Evolutionary conservation across 2,797 vertebrate genomes (phyloP).

Genomic region (Thripadectes ignobilis): DNA sequence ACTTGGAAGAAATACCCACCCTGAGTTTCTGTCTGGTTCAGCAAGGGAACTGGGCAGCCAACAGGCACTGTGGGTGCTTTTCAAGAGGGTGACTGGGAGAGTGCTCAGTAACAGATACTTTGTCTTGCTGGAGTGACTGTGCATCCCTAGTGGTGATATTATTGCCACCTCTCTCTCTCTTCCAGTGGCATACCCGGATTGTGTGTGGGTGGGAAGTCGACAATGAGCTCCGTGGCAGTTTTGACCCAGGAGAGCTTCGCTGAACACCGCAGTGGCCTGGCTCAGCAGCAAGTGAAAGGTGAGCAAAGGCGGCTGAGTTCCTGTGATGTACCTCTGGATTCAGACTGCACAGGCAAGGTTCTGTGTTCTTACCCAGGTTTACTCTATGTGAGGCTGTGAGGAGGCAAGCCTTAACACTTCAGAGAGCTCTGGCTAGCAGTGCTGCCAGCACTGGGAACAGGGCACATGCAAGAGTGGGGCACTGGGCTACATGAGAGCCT

Average conservation of each 20-base stretch:
- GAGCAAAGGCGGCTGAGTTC: neutral
- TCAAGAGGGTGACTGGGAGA: neutral
- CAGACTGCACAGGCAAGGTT: neutral
- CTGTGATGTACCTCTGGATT: neutral
- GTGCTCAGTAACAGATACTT: neutral
- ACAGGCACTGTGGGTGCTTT: neutral
- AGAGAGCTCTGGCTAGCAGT: neutral
- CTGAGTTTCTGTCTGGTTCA: neutral
- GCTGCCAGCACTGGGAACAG: neutral
- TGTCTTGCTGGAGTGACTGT: neutral
- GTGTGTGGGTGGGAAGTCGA: constrained; percentile 92
- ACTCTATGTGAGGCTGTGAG: neutral
- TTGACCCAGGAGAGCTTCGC: constrained; percentile 99
- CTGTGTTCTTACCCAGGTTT: neutral
- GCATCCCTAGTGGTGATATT: neutral
- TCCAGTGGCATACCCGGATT: constrained; percentile 94
- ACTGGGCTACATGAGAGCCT: neutral
- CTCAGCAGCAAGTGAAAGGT: constrained; percentile 91
- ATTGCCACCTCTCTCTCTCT: neutral
- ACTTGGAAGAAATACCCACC: neutral
- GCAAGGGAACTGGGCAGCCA: neutral
- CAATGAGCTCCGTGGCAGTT: constrained; percentile 99
- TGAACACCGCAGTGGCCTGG: constrained; percentile 96
- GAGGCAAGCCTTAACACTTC: neutral
- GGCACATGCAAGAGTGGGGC: neutral